Base-by-base conservation (phyloP, 2,113 vertebrate genomes). In the Panthera leo region DNA sequence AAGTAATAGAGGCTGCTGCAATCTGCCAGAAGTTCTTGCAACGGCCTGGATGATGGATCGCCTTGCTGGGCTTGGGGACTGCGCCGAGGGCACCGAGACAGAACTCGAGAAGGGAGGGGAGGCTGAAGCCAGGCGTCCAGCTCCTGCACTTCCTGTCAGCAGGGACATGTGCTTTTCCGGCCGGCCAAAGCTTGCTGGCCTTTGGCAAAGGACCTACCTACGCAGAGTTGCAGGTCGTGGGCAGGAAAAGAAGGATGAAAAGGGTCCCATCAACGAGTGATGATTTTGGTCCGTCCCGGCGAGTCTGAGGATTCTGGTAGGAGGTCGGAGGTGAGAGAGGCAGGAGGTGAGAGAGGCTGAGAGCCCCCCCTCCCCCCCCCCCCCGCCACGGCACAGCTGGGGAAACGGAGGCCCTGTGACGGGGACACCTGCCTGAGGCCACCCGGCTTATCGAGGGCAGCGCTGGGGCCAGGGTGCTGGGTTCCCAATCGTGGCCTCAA, bases 1-100 rank as follows among this genome's bases (percentile, higher is more conserved):
- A 68, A 61, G 85, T 83, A 91, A 86, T 18, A 92, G 95, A 88
- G 79, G 45, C 75, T 55, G 97, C 92, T 95, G 73, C 83, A 55
- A 91, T 92, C 36, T 68, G 29, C 89, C 91, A 4, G 88, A 25
- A 91, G 83, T 61, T 4, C 92, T 78, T 89, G 96, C 1, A 68
- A 95, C 80, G 79, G 96, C 12, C n/a, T 83, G 89, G 93, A 93
- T 53, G 73, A 93, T 14, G 2, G 7, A n/a, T 36, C 75, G 48
- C 42, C 97, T 85, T 78, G 58, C 83, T 14, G 0, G 48, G 61
- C 68, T 12, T 39, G 10, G 15, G 25, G 79, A 85, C 93, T 21
- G 80, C 61, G 82, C 71, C n/a, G 53, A 92, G 78, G 82, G n/a
- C 63, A 73, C 8, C 1, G 1, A 29, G 39, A 16, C 42, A 51